Conservation (phyloP, 2,797 vertebrate species). For the Orestias chungarensis region DNA sequence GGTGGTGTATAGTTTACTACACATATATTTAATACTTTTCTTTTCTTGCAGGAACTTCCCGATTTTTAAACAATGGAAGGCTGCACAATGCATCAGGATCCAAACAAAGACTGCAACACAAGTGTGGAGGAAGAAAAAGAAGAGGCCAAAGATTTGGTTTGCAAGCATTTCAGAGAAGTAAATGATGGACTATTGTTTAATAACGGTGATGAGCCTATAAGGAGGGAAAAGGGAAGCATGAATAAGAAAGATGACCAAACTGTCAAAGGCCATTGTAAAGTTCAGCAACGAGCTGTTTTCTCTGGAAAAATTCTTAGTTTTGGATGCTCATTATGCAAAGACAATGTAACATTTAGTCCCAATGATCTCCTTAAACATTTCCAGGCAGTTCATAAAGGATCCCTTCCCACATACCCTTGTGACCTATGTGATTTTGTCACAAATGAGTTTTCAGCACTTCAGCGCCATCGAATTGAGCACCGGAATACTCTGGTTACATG, state of each 20-base stretch:
- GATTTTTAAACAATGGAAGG: constrained; percentile 76
- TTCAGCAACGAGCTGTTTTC: constrained; percentile 84
- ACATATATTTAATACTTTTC: constrained; percentile 7
- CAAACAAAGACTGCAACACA: constrained; percentile 64
- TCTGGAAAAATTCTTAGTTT: constrained; percentile 95
- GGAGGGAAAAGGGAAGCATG: constrained; percentile 78
- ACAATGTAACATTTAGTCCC: constrained; percentile 89
- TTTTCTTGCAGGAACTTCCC: constrained; percentile 49
- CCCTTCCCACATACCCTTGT: constrained; percentile 94
- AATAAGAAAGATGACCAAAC: constrained; percentile 82
- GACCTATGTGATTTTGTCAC: constrained; percentile 94
- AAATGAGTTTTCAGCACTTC: constrained; percentile 92
- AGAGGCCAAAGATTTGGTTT: constrained; percentile 71
- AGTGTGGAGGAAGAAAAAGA: constrained; percentile 68
- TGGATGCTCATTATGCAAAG: constrained; percentile 91
- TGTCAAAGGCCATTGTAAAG: constrained; percentile 73
- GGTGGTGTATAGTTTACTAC: no score
- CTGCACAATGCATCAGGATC: constrained; percentile 62
- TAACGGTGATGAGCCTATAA: constrained; percentile 72
- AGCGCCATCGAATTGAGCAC: constrained; percentile 92
- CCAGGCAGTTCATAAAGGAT: constrained; percentile 87
- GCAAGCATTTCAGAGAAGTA: constrained; percentile 81
- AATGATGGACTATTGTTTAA: constrained; percentile 82
- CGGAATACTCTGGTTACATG: constrained; percentile 94
- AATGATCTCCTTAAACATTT: constrained; percentile 98